Percentiles rank a stretch among this genome's conserved stretches.
phyloP scores from a whole-genome alignment of 2,113 vertebrate genomes.

The Otis tarda region DNA sequence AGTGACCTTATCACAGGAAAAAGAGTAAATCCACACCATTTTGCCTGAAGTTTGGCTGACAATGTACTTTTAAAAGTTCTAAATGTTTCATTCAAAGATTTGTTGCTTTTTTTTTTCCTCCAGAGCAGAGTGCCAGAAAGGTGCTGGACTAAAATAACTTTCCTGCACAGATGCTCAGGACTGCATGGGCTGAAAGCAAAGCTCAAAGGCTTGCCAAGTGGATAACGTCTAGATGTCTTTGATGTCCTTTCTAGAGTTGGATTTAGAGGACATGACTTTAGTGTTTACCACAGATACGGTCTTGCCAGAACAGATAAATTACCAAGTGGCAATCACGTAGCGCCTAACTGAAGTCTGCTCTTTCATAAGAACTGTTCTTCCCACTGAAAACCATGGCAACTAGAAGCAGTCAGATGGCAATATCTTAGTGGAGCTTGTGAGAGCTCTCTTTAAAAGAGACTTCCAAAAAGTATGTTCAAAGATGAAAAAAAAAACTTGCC shows the following conservation, averaged over 20 bases:
- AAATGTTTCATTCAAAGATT: neutral
- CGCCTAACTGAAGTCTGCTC: neutral
- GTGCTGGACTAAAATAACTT: neutral
- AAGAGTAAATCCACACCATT: neutral
- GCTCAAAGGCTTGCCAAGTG: neutral
- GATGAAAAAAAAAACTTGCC: neutral
- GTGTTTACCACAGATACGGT: neutral
- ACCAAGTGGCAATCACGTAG: neutral
- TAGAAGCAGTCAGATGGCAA: neutral
- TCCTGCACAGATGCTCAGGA: neutral
- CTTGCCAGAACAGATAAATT: neutral
- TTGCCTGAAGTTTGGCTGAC: neutral
- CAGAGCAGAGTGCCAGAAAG: neutral
- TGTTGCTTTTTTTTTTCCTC: neutral
- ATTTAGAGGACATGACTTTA: neutral
- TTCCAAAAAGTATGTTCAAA: neutral
- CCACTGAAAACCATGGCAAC: neutral
- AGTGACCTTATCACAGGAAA: neutral
- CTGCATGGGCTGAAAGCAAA: neutral
- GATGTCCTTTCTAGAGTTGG: neutral
- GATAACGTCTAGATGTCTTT: neutral
- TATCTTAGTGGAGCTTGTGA: neutral
- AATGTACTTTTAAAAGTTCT: neutral
- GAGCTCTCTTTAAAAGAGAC: neutral
- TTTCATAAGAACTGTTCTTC: neutral